Percentiles rank a stretch among this genome's conserved stretches.
These are phyloP conservation scores for Hydriomena furcata DNA, from an alignment of 2,888 invertebrate species.

Conservation along the genomic window DNA sequence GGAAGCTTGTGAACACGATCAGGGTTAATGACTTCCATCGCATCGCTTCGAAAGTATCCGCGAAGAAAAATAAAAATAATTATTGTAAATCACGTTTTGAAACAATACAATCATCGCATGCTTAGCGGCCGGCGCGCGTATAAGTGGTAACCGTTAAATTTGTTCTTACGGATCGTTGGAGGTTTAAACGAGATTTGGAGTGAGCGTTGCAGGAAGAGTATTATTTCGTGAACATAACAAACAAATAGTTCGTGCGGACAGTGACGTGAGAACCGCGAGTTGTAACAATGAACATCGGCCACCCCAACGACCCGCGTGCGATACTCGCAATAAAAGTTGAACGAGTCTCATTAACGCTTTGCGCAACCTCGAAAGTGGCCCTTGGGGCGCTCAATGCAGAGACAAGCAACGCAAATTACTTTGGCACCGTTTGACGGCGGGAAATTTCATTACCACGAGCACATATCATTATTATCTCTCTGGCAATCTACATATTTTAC, in stretches of 20 bases:
- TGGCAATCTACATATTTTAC: constrained; percentile 83
- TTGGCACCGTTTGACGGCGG: constrained; percentile 83
- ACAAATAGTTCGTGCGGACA: constrained; percentile 35
- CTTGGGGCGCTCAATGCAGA: constrained; percentile 77
- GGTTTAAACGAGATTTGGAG: constrained; percentile 31
- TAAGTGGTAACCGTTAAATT: constrained; percentile 33
- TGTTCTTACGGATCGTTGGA: constrained; percentile 38
- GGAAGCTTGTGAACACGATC: constrained; percentile 53
- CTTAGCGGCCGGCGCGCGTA: constrained; percentile 31
- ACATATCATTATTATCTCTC: constrained; percentile 83
- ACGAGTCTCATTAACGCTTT: constrained; percentile 77
- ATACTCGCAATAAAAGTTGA: constrained; percentile 70
- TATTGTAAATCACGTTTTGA: constrained; percentile 44
- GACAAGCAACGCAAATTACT: constrained; percentile 83
- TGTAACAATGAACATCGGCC: constrained; percentile 30
- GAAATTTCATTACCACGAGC: constrained; percentile 84
- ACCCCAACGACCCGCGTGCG: constrained; percentile 53
- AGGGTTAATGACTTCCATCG: constrained; percentile 60
- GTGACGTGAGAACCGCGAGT: constrained; percentile 32
- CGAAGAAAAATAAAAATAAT: constrained; percentile 48
- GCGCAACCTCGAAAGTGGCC: constrained; percentile 82
- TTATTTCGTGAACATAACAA: constrained; percentile 30
- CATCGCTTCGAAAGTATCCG: constrained; percentile 50
- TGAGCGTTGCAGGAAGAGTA: constrained; percentile 29
- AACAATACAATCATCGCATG: constrained; percentile 46